Conservation (phyloP, 2,113 vertebrate genomes). For the Centropus unirufus region DNA sequence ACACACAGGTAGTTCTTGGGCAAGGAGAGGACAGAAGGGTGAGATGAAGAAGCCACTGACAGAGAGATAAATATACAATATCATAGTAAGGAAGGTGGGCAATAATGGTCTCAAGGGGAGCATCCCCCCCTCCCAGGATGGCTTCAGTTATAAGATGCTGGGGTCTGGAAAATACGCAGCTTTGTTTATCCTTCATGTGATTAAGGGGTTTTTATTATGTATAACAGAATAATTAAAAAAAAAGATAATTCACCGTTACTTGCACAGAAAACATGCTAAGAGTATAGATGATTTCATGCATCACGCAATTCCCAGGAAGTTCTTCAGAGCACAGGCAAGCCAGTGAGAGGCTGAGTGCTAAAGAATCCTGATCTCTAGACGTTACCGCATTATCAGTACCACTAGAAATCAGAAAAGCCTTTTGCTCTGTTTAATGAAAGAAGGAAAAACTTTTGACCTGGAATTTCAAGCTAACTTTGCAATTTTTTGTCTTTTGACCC, state of each 20-base stretch:
- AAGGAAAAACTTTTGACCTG: constrained; percentile 50
- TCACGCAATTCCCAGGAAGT: background rate
- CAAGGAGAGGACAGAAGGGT: background rate
- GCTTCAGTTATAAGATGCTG: fast-evolving
- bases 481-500: constrained; percentile 49
- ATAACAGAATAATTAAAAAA: background rate
- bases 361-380: background rate
- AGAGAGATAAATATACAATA: background rate
- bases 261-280: background rate
- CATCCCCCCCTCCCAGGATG: background rate
- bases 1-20: background rate
- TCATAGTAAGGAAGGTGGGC: background rate
- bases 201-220: background rate
- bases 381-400: background rate
- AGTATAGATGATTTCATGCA: background rate
- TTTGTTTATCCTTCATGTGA: background rate
- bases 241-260: background rate
- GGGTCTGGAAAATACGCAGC: background rate
- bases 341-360: background rate
- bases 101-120: background rate
- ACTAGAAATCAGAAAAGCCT: constrained; percentile 21
- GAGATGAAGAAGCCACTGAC: background rate
- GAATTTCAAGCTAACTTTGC: constrained; percentile 44
- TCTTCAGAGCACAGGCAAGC: background rate
- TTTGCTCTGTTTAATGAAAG: constrained; percentile 38